These are phyloP conservation scores for Lagria hirta DNA, from an alignment of 2,888 invertebrate species.

Conservation along the genomic window DNA sequence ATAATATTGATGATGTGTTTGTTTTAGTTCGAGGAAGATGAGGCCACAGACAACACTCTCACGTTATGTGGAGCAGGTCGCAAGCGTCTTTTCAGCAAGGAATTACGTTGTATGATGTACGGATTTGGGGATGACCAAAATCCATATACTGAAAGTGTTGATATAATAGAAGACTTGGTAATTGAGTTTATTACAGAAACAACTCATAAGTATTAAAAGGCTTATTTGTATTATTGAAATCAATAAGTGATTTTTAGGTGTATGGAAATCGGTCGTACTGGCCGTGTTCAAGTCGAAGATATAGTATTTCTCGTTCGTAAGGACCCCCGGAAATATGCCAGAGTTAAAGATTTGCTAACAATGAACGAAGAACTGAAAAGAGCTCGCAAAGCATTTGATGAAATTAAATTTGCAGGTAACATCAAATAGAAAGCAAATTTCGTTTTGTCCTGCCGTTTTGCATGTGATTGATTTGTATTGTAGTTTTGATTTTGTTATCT, in stretches of 20 bases:
- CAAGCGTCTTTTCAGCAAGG: conserved; percentile 87
- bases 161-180: conserved; percentile 94
- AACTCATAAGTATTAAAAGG: conserved; percentile 66
- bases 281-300: conserved; percentile 96
- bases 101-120: conserved; percentile 97
- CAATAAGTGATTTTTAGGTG: conserved; percentile 62
- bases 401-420: conserved; percentile 93
- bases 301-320: conserved; percentile 95
- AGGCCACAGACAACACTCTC: conserved; percentile 68
- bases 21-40: conserved; percentile 66
- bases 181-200: conserved; percentile 97
- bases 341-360: conserved; percentile 93
- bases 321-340: conserved; percentile 93
- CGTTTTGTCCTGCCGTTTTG: background rate
- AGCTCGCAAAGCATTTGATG: conserved; percentile 98
- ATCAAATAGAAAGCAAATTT: conserved; percentile 37
- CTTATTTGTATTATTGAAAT: background rate
- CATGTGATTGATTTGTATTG: background rate
- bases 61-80: conserved; percentile 64
- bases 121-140: conserved; percentile 99
- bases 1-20: background rate
- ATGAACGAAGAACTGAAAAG: conserved; percentile 99
- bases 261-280: conserved; percentile 96
- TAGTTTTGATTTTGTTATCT: conserved; percentile 6
- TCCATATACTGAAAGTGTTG: conserved; percentile 98